phyloP scores from a whole-genome alignment of 2,113 vertebrate species.

The Semicossyphus pulcher region DNA sequence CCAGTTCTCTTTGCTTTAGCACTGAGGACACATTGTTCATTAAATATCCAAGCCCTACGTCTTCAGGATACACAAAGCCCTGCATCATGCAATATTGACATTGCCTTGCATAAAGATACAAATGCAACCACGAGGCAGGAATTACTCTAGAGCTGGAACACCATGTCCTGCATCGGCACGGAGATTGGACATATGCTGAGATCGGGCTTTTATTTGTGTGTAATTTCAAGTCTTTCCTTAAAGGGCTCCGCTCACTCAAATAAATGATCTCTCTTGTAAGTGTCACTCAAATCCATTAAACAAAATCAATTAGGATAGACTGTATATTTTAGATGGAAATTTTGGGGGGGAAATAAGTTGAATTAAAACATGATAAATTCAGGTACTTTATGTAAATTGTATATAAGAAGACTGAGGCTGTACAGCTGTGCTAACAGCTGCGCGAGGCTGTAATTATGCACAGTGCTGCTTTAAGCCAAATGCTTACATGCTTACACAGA shows the following conservation, averaged over 20 bases:
- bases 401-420: not conserved
- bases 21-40: constrained; percentile 52
- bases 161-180: constrained; percentile 24
- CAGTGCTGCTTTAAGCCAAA: not conserved
- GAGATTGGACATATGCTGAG: constrained; percentile 10
- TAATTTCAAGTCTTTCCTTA: not conserved
- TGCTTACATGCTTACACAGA: not conserved
- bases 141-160: constrained; percentile 25
- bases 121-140: constrained; percentile 9
- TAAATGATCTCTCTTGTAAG: not conserved
- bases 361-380: not conserved
- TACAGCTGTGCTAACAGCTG: not conserved
- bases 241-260: not conserved
- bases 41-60: constrained; percentile 47
- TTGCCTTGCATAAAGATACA: constrained; percentile 26
- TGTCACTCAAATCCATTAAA: constrained; percentile 12
- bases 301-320: too few relatives aligned
- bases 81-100: constrained; percentile 52
- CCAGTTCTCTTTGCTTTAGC: constrained; percentile 51
- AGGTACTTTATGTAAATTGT: not conserved
- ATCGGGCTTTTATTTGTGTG: not conserved
- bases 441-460: not conserved
- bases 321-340: not conserved
- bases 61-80: constrained; percentile 28
- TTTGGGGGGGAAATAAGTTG: not conserved